Evolutionary conservation across 2,797 vertebrate genomes (phyloP).

Genomic region (Scolopax rusticola): DNA sequence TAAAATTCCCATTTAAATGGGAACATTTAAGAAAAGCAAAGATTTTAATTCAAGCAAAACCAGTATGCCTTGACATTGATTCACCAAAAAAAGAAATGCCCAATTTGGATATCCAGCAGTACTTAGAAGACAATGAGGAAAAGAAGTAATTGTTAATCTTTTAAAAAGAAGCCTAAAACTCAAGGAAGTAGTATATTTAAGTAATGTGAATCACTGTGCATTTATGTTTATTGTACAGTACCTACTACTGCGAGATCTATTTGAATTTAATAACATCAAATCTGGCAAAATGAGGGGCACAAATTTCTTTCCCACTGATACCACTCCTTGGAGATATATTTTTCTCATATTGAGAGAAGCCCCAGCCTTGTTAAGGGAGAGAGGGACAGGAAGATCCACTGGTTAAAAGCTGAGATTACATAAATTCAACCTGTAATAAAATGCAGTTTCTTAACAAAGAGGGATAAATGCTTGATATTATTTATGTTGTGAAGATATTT

Average conservation of each 20-base stretch:
- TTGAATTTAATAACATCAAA: not conserved
- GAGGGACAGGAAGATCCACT: not conserved
- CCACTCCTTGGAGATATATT: not conserved
- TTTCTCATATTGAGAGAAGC: not conserved
- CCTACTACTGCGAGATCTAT: not conserved
- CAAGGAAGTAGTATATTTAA: not conserved
- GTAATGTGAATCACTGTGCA: not conserved
- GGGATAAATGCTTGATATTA: not conserved
- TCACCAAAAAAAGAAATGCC: not conserved
- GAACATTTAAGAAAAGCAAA: not conserved
- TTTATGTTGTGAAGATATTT: not conserved
- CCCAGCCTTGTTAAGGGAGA: not conserved
- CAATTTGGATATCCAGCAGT: not conserved
- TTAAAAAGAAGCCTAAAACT: not conserved
- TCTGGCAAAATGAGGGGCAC: not conserved
- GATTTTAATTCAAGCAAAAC: not conserved
- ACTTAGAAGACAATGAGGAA: not conserved
- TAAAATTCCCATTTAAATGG: not conserved
- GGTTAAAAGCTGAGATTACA: not conserved
- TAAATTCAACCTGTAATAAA: not conserved
- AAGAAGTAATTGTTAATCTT: not conserved
- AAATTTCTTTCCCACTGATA: not conserved
- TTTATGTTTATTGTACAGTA: not conserved
- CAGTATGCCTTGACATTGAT: not conserved
- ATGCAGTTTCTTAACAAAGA: not conserved